Evolutionary conservation across 2,113 vertebrate species (phyloP).

Genomic region (Eurystomus gularis): DNA sequence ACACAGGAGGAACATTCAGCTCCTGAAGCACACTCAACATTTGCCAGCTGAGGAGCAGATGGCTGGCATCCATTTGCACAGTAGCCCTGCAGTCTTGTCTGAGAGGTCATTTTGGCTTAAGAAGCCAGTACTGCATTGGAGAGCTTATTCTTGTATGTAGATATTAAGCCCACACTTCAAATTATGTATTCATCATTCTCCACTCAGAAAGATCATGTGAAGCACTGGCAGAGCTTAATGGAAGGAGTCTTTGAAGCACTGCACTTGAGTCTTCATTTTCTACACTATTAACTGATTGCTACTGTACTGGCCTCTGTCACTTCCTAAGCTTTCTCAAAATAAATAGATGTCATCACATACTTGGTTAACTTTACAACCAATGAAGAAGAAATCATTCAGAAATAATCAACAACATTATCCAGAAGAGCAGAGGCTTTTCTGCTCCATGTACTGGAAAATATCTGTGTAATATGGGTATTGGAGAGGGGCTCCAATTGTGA

Average conservation of each 20-base stretch:
- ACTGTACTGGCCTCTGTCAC: background rate
- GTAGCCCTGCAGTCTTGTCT: background rate
- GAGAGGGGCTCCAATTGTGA: background rate
- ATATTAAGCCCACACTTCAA: background rate
- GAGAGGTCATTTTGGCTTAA: background rate
- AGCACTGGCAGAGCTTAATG: background rate
- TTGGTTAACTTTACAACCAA: background rate
- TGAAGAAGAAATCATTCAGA: constrained; percentile 1
- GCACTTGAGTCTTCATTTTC: background rate
- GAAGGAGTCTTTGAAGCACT: background rate
- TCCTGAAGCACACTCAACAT: background rate
- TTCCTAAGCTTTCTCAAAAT: background rate
- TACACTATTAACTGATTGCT: background rate
- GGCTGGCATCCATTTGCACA: constrained; percentile 26
- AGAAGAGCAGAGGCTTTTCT: background rate
- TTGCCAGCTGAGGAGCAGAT: constrained; percentile 42
- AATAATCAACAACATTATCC: background rate
- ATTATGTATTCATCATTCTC: background rate
- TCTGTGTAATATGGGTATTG: background rate
- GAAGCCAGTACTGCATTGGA: background rate
- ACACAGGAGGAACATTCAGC: background rate
- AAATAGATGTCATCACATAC: background rate
- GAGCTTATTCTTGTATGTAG: background rate
- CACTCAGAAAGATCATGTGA: background rate
- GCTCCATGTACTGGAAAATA: background rate